Percentiles rank a stretch among this genome's conserved stretches.
These are phyloP conservation scores for Cephus cinctus DNA, from an alignment of 1,140 invertebrate genomes.

Conservation along the genomic window DNA sequence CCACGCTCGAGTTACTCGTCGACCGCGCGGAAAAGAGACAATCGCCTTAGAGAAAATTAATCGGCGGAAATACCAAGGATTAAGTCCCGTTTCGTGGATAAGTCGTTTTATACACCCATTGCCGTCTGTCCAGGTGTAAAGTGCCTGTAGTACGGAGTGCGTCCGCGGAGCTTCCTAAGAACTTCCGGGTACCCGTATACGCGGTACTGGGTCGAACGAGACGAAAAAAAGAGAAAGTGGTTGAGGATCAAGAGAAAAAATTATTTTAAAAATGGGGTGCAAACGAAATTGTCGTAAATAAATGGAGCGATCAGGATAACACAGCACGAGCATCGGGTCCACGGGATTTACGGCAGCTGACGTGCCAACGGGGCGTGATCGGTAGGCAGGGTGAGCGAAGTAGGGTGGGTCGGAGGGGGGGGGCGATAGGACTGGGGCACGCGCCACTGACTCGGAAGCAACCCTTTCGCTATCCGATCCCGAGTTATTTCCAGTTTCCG, in stretches of 20 bases:
- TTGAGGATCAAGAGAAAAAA: no score
- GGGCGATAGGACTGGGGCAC: slow-evolving; percentile 28
- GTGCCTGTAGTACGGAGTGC: no score
- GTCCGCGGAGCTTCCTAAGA: no score
- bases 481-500: slow-evolving; percentile 36
- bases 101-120: slow-evolving; percentile 20
- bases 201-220: no score
- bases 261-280: no score
- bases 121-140: slow-evolving; percentile 24
- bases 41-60: slow-evolving; percentile 44
- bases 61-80: slow-evolving; percentile 34
- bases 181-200: no score
- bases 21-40: slow-evolving; percentile 15
- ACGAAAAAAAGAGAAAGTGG: no score
- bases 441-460: slow-evolving; percentile 45
- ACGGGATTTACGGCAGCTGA: slow-evolving; percentile 18
- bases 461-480: no score
- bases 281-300: slow-evolving; percentile 13
- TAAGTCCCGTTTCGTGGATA: slow-evolving; percentile 25
- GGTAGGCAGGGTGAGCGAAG: background rate
- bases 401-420: slow-evolving; percentile 1
- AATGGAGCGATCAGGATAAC: no score
- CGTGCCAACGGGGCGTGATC: slow-evolving; percentile 25
- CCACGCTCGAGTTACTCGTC: slow-evolving; percentile 31
- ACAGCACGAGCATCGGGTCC: no score